phyloP scores from a whole-genome alignment of 2,113 vertebrate species.

The Anser cygnoides region DNA sequence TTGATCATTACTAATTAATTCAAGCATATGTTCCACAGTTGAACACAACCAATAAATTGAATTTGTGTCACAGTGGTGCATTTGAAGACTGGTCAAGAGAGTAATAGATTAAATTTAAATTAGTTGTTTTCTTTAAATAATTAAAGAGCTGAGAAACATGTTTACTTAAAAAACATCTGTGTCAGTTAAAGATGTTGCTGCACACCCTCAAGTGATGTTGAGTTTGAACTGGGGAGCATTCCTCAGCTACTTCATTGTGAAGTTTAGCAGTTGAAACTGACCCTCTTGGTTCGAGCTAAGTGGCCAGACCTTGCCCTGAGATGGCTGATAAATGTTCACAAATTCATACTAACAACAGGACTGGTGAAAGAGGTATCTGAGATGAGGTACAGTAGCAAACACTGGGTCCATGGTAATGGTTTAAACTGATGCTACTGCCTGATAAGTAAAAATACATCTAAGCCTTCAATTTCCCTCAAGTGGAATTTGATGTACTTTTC shows the following conservation, averaged over 20 bases:
- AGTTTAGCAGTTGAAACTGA: background rate
- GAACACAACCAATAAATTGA: background rate
- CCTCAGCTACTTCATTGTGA: rapidly evolving
- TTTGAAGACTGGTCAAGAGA: background rate
- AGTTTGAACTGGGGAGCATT: background rate
- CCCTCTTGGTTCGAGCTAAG: background rate
- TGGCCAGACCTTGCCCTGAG: background rate
- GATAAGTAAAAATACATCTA: background rate
- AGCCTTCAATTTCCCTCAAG: background rate
- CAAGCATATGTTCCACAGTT: background rate
- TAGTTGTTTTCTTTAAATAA: background rate
- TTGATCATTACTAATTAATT: background rate
- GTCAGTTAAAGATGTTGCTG: background rate
- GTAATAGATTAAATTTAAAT: background rate
- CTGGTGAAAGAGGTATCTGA: background rate
- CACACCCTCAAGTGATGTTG: background rate
- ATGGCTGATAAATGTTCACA: background rate
- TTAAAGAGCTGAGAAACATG: background rate
- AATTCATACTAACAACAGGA: background rate
- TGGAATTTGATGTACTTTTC: background rate
- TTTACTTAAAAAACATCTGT: background rate
- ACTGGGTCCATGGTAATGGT: background rate
- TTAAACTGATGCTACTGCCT: background rate
- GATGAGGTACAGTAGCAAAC: rapidly evolving
- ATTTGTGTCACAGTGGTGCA: background rate